These are phyloP conservation scores for Formica exsecta DNA, from an alignment of 1,140 invertebrate genomes.

Conservation along the genomic window DNA sequence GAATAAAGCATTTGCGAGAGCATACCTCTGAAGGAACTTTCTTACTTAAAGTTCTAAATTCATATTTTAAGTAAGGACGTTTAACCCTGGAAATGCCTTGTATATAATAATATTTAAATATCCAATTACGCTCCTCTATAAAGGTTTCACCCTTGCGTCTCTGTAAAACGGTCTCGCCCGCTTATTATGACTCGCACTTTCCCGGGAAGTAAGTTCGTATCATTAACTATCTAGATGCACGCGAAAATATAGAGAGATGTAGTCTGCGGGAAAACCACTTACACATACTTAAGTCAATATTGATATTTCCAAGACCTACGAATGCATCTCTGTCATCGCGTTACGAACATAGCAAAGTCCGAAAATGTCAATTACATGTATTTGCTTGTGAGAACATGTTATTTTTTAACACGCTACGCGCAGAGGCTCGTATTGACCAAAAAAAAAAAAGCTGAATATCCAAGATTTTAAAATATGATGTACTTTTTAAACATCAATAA, in stretches of 20 bases:
- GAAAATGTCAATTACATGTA: conserved; percentile 53
- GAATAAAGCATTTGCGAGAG: too few relatives aligned
- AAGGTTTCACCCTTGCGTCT: neutral
- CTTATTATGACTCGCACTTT: conserved; percentile 26
- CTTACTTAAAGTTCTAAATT: too few relatives aligned
- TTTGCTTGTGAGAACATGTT: conserved; percentile 43
- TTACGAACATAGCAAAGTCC: conserved; percentile 26
- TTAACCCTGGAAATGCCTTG: too few relatives aligned
- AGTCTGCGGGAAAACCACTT: conserved; percentile 17
- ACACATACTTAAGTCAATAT: conserved; percentile 56
- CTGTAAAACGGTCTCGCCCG: neutral
- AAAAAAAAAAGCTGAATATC: too few relatives aligned
- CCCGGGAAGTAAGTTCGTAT: conserved; percentile 20
- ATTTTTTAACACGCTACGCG: too few relatives aligned
- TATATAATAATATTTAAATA: too few relatives aligned
- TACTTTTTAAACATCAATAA: too few relatives aligned
- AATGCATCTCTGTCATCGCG: conserved; percentile 30
- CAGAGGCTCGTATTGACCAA: too few relatives aligned
- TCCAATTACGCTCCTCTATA: neutral
- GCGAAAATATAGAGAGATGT: conserved; percentile 20
- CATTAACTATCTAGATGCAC: conserved; percentile 30
- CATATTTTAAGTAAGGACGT: too few relatives aligned
- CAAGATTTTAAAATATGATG: too few relatives aligned
- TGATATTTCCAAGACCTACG: conserved; percentile 33
- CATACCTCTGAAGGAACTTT: too few relatives aligned